Conservation (phyloP, 1,140 invertebrate genomes). For the Dermatophagoides farinae region DNA sequence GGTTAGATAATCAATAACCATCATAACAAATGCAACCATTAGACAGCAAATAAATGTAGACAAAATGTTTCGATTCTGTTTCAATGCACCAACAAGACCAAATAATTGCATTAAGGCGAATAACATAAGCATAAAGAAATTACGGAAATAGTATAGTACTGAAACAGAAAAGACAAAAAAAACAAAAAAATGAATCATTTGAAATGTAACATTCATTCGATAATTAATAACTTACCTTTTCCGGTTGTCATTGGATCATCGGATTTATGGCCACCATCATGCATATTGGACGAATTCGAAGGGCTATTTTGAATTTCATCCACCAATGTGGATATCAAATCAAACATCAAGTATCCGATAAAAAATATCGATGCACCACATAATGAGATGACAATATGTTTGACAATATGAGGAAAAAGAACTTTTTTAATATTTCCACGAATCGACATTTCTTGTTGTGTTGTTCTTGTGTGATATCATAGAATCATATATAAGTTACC, state of each 20-base stretch:
- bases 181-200: not conserved
- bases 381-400: not conserved
- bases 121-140: not conserved
- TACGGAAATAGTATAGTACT: constrained; percentile 1
- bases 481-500: too few species aligned
- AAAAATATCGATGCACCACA: not conserved
- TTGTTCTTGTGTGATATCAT: too few species aligned
- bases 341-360: not conserved
- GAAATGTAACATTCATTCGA: not conserved
- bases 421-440: not conserved
- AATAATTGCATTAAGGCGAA: not conserved
- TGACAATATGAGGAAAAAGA: not conserved
- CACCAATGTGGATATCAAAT: not conserved
- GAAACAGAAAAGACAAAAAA: not conserved
- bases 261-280: too few species aligned
- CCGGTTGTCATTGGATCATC: not conserved
- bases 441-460: not conserved
- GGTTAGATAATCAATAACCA: not conserved
- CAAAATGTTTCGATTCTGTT: not conserved
- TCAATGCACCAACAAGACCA: not conserved
- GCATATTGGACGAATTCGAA: too few species aligned
- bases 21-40: not conserved
- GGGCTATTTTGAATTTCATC: not conserved
- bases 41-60: not conserved
- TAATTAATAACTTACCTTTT: not conserved